Percentiles rank a stretch among this genome's conserved stretches.
Conservation (phyloP, 1,140 invertebrate genomes). For the Pseudachorutes palmiensis region DNA sequence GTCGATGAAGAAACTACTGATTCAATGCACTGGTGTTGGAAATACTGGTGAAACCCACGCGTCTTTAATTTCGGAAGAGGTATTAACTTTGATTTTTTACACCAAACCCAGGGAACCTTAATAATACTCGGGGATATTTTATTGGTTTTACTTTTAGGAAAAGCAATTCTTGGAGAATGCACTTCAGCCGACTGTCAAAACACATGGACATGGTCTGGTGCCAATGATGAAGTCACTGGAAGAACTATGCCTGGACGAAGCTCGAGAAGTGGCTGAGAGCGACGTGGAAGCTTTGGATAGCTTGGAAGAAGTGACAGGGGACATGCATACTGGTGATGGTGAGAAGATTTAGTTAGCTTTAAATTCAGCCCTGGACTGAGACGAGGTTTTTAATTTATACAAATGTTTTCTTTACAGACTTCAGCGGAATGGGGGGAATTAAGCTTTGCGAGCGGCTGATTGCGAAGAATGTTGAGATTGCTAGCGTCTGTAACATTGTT, state of each 20-base stretch:
- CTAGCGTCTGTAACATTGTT: not conserved
- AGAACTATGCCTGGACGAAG: not conserved
- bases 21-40: not conserved
- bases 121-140: not conserved
- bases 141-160: not conserved
- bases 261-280: not conserved
- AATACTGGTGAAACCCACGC: not conserved
- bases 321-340: not conserved
- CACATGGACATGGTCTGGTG: not conserved
- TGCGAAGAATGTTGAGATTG: not conserved
- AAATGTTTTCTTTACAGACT: not conserved
- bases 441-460: not conserved
- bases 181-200: not conserved
- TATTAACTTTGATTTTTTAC: not conserved
- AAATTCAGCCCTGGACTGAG: not conserved
- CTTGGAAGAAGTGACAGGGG: not conserved
- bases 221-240: not conserved
- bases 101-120: not conserved
- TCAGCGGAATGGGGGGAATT: not conserved
- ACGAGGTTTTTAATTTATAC: not conserved
- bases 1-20: not conserved
- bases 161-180: not conserved
- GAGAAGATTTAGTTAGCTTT: too few species aligned
- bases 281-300: not conserved
- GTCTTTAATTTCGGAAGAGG: not conserved